A percentile compares a stretch with the other conserved stretches of the same genome.
phyloP scores from a whole-genome alignment of 2,797 vertebrate genomes.

The Pseudomugil tenellus region DNA sequence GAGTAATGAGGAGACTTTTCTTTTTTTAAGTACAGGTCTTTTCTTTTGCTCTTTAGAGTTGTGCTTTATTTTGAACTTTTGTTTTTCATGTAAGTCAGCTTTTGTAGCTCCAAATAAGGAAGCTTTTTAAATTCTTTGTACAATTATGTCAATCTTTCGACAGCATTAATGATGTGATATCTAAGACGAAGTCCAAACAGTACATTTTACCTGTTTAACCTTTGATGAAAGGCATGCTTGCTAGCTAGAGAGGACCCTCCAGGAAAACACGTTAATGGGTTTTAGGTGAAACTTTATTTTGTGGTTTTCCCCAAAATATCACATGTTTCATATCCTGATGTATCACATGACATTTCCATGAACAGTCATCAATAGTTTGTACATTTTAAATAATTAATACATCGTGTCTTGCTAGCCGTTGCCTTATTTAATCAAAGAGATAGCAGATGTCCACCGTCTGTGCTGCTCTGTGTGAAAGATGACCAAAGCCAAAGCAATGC shows the following conservation, averaged over 20 bases:
- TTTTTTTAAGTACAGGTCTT: not conserved
- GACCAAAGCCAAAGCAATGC: not conserved
- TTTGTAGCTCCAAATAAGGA: too few relatives aligned
- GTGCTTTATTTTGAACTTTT: not conserved
- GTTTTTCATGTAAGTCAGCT: not conserved
- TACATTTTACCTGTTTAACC: not conserved
- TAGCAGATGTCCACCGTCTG: constrained; percentile 20
- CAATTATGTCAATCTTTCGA: not conserved
- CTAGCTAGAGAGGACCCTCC: not conserved
- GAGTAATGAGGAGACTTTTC: not conserved
- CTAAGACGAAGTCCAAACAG: not conserved
- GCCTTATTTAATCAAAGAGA: constrained; percentile 21
- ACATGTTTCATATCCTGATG: not conserved
- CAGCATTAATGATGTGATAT: not conserved
- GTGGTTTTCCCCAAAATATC: constrained; percentile 16
- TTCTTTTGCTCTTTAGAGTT: not conserved
- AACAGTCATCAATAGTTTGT: constrained; percentile 1
- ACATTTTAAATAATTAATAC: constrained; percentile 10
- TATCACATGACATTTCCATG: constrained; percentile 9
- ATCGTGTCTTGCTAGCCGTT: not conserved
- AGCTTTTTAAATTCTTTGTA: constrained; percentile 2
- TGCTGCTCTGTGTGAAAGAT: constrained; percentile 2
- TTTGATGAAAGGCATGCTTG: not conserved
- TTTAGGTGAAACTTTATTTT: not conserved
- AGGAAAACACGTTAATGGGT: not conserved